Evolutionary conservation across 2,888 invertebrate genomes (phyloP).

Genomic region (Leptinotarsa rubiginosa): DNA sequence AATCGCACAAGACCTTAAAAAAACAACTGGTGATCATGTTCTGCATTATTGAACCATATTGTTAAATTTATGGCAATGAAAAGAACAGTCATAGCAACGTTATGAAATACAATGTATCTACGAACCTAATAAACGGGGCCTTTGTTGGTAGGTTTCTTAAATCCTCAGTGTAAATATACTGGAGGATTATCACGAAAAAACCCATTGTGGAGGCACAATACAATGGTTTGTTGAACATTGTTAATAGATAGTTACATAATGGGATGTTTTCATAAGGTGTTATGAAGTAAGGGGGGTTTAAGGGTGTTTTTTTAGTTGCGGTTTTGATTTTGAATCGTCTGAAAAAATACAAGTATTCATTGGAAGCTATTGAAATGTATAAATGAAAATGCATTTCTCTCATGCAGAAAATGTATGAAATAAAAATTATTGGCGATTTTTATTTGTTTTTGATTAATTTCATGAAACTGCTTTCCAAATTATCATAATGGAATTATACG

Average conservation of each 20-base stretch:
- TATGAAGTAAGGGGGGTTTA: constrained; percentile 51
- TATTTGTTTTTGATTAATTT: no score
- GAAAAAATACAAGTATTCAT: constrained; percentile 40
- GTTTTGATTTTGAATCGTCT: constrained; percentile 43
- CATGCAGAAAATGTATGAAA: no score
- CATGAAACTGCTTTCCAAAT: no score
- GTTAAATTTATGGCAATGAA: constrained; percentile 48
- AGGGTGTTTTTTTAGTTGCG: constrained; percentile 38
- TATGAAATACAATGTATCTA: constrained; percentile 44
- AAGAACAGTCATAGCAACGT: constrained; percentile 43
- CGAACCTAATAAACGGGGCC: constrained; percentile 43
- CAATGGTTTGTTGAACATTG: constrained; percentile 59
- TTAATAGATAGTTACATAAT: constrained; percentile 62
- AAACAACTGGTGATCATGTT: constrained; percentile 46
- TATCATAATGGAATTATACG: no score
- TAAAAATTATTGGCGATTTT: no score
- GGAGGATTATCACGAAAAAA: constrained; percentile 48
- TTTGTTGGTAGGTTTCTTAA: constrained; percentile 45
- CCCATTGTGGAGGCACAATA: constrained; percentile 52
- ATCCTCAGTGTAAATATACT: constrained; percentile 50
- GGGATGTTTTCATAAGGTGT: constrained; percentile 65
- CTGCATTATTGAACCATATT: constrained; percentile 49
- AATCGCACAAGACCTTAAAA: constrained; percentile 47
- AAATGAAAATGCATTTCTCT: no score
- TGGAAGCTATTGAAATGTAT: not conserved